phyloP scores from a whole-genome alignment of 2,888 invertebrate species.

The Caenorhabditis angaria region DNA sequence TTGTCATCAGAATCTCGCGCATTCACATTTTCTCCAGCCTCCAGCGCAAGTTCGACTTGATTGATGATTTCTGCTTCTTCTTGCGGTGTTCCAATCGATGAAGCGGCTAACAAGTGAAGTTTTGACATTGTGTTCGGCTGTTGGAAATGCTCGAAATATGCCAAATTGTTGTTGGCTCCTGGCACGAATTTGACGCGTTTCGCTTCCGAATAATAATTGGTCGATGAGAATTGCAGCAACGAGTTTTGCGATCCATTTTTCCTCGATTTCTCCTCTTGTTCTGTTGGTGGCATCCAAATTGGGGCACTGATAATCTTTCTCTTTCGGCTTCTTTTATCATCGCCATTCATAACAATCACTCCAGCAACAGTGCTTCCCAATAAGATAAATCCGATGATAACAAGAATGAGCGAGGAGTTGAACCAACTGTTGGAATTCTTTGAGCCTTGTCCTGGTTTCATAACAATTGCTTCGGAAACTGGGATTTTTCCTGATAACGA shows the following conservation, averaged over 20 bases:
- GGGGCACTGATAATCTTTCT: slow-evolving; percentile 40
- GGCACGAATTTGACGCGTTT: background rate
- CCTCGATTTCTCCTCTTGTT: slow-evolving; percentile 11
- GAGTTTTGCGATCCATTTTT: slow-evolving; percentile 21
- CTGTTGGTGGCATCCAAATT: slow-evolving; percentile 46
- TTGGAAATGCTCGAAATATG: background rate
- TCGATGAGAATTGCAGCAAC: slow-evolving; percentile 10
- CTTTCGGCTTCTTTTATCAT: slow-evolving; percentile 32
- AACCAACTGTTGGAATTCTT: background rate
- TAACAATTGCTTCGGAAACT: slow-evolving; percentile 39
- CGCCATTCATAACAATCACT: slow-evolving; percentile 6
- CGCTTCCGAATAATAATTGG: background rate
- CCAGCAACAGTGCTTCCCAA: slow-evolving; percentile 11
- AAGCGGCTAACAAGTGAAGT: slow-evolving; percentile 30
- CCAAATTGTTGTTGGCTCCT: background rate
- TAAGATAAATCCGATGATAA: slow-evolving; percentile 6
- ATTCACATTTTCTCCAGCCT: slow-evolving; percentile 28
- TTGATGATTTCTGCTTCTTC: slow-evolving; percentile 14
- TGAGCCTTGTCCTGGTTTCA: background rate
- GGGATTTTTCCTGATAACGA: slow-evolving; percentile 29
- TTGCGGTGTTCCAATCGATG: slow-evolving; percentile 10
- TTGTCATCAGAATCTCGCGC: slow-evolving; percentile 27
- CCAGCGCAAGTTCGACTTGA: slow-evolving; percentile 15
- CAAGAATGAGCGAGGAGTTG: background rate
- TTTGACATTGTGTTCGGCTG: slow-evolving; percentile 8